Evolutionary conservation across 2,888 invertebrate species (phyloP), one percentile per base, ranked within the genome.

Genomic region (Dolomedes plantarius): DNA sequence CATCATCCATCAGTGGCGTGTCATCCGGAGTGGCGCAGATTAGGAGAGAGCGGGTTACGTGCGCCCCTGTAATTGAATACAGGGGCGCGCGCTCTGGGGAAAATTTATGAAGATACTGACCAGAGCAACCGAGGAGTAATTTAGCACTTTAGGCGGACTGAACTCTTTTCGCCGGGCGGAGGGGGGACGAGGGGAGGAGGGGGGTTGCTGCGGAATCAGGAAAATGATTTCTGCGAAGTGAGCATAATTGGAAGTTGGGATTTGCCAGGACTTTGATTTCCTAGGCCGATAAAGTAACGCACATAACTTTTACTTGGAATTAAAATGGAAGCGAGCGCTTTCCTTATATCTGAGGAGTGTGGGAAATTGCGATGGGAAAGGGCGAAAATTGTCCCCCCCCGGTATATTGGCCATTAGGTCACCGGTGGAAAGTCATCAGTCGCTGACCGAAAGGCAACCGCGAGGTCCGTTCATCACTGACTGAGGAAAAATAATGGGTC

Each of bases 101-200:
- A 81, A 81, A 81, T 81, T 81, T 81, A 81, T 81, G 83, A 77
- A 76, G 83, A 77, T 77, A 77, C 77, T 83, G 83, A 83, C 83
- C 83, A 83, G 83, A 50, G 64, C 65, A 69, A 69, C 75, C 83
- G 83, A 83, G 77, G 73, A 77, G 83, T 83, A 83, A 83, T 83
- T 83, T 77, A 65, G 72, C 76, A 74, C 82, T 82, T 56, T 56
- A 56, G 56, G 56, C 56, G 56, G 56, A 23, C 56, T 23, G 23
- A 56, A 56, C 56, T 56, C 56, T 56, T 56, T 23, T 23, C 56
- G 56, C 3, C 1, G 64, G 62, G 27, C 39, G 39, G 56, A 23
- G 80, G 5, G 31, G 28, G 39, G 32, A 39, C 56, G 16, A n/a
- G 31, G 36, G n/a, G 13, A 29, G 31, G 32, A 36, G 41, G 41